These are phyloP conservation scores for Himalopsyche japonica DNA, from an alignment of 2,888 invertebrate species.

Conservation along the genomic window DNA sequence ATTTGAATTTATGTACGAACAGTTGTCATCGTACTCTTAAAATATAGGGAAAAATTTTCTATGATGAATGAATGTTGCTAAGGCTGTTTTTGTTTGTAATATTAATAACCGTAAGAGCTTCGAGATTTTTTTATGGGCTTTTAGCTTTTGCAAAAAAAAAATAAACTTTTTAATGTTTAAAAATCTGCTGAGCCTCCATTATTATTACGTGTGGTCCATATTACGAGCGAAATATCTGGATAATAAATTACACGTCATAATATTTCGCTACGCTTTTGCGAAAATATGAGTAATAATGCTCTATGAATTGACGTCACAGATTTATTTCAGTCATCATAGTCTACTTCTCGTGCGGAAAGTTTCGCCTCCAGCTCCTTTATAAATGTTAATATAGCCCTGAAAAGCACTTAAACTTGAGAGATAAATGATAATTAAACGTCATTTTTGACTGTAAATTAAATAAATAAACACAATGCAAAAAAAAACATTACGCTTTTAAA, in stretches of 20 bases:
- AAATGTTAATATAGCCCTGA: conserved; percentile 15
- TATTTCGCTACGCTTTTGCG: conserved; percentile 28
- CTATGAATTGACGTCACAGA: conserved; percentile 29
- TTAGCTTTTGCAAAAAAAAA: neutral
- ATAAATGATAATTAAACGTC: neutral
- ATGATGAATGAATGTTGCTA: too few relatives aligned
- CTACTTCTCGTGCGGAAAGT: conserved; percentile 1
- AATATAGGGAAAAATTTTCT: too few relatives aligned
- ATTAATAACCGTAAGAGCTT: neutral
- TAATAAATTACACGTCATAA: conserved; percentile 35
- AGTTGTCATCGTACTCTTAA: too few relatives aligned
- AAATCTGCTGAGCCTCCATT: neutral
- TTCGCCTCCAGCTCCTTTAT: neutral
- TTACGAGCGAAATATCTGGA: conserved; percentile 14
- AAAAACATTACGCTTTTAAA: too few relatives aligned
- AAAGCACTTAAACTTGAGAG: conserved; percentile 11
- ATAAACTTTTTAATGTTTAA: neutral
- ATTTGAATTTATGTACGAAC: too few relatives aligned
- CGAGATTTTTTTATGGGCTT: neutral
- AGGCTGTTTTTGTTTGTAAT: neutral
- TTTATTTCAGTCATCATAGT: conserved; percentile 24
- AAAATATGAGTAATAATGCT: conserved; percentile 30
- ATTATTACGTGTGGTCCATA: conserved; percentile 13
- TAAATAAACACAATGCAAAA: neutral
- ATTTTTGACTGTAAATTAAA: neutral